Evolutionary conservation across 2,888 invertebrate genomes (phyloP).

Genomic region (Drosophila diplacantha): DNA sequence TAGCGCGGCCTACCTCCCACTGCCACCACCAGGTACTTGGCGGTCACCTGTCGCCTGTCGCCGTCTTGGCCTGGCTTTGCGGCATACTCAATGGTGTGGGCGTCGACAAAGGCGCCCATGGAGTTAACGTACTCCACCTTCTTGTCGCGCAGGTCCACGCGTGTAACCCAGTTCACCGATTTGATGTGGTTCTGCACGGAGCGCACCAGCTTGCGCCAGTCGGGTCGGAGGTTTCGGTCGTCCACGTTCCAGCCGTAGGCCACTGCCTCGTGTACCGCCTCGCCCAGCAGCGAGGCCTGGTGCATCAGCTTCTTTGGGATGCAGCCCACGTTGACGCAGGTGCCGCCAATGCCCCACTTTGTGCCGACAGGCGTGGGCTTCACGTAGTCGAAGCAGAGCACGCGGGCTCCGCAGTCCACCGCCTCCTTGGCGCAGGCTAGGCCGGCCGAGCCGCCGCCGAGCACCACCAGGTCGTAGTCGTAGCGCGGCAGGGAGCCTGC

Average conservation of each 20-base stretch:
- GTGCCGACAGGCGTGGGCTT: conserved; percentile 90
- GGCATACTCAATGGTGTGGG: conserved; percentile 85
- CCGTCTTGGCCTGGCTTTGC: conserved; percentile 82
- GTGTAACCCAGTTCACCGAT: conserved; percentile 96
- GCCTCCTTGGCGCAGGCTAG: conserved; percentile 96
- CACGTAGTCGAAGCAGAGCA: conserved; percentile 91
- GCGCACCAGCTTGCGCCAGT: conserved; percentile 86
- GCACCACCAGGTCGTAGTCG: conserved; percentile 94
- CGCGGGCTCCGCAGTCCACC: conserved; percentile 86
- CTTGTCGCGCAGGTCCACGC: conserved; percentile 93
- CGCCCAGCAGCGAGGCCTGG: conserved; percentile 93
- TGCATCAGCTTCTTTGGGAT: conserved; percentile 99
- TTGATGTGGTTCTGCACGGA: conserved; percentile 93
- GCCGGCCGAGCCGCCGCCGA: conserved; percentile 98
- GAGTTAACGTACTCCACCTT: conserved; percentile 93
- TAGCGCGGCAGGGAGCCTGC: conserved; percentile 71
- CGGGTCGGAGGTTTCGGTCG: conserved; percentile 81
- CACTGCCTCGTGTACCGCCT: conserved; percentile 88
- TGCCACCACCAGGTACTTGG: conserved; percentile 88
- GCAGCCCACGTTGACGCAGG: conserved; percentile 99
- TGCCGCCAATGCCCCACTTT: conserved; percentile 98
- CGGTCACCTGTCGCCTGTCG: conserved; percentile 82
- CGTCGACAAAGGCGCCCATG: conserved; percentile 85
- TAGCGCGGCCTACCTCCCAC: conserved; percentile 93
- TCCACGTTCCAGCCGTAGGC: conserved; percentile 89